Conservation (phyloP, 2,888 invertebrate genomes). For the Luperina nickerlii region DNA sequence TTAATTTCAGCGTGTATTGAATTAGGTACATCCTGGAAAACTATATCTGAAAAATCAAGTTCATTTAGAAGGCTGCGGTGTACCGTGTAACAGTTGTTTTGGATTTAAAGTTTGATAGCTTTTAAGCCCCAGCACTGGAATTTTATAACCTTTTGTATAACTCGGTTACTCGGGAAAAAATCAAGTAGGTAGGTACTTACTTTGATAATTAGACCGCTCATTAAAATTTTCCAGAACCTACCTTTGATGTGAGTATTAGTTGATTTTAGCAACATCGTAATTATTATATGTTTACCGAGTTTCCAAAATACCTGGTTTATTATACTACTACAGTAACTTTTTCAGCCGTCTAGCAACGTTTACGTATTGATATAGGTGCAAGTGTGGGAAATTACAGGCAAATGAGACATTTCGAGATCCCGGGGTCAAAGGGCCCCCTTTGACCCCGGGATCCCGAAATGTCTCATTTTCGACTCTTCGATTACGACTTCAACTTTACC, state of each 20-base stretch:
- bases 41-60: conserved; percentile 30
- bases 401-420: no score
- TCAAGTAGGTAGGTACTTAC: conserved; percentile 18
- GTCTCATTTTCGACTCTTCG: no score
- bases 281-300: not conserved
- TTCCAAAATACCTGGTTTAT: not conserved
- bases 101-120: conserved; percentile 63
- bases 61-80: conserved; percentile 33
- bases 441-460: no score
- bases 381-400: not conserved
- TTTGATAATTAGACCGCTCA: not conserved
- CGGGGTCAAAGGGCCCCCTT: not conserved
- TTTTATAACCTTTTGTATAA: conserved; percentile 58
- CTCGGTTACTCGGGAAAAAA: conserved; percentile 42
- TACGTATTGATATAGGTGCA: not conserved
- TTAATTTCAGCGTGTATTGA: conserved; percentile 25
- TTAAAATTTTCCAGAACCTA: conserved; percentile 19
- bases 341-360: not conserved
- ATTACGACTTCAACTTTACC: no score
- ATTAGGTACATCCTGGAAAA: conserved; percentile 16
- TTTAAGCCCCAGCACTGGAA: conserved; percentile 57
- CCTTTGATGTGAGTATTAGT: conserved; percentile 19
- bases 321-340: not conserved
- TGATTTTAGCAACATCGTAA: not conserved
- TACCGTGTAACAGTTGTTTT: conserved; percentile 47